Base-by-base conservation (phyloP, 53 echinoderm and acorn worm genomes). In the Holothuria scabra region DNA sequence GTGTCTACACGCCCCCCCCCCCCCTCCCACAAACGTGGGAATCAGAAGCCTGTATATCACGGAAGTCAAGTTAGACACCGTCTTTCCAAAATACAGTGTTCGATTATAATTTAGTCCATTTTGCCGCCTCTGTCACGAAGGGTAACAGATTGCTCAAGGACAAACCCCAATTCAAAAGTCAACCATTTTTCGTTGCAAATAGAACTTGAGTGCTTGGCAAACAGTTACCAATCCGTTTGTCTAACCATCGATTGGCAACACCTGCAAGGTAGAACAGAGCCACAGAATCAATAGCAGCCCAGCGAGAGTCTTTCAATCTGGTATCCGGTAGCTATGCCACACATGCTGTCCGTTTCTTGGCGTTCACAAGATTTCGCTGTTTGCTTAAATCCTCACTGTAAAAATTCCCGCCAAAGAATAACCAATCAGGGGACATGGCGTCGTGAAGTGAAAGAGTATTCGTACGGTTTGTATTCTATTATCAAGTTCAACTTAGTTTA, bases 151-250 rank as follows among this genome's bases (percentile, higher is more conserved):
- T 52, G 52, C 52, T 52, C 52, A 52, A 52, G 52, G 52, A 52
- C 41, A 52, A 18, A 18, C 8, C 52, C 52, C 18, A 2, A 16
- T 52, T 52, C 52, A 52, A 69, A 69, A 69, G 69, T 69, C 69
- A 69, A 69, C 22, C 35, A n/a, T 13, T 69, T 69, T 69, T 14
- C 11, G 41, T 1, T 69, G 32, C 22, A 37, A 22, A 69, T 34
- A 34, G 18, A n/a, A 34, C 1, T 69, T 16, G 37, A 69, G 69
- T 69, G 37, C 35, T 69, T 69, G 69, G 69, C 41, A 69, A 69
- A 69, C 69, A 69, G 69, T 33, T 69, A 69, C 69, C 35, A 41
- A 30, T 33, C 8, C 69, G 41, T 69, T 69, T 69, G 69, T 69
- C 21, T 12, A 20, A 34, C 35, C 41, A 69, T 69, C 41, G 69